Evolutionary conservation across 2,888 invertebrate genomes (phyloP), one percentile per base, ranked within the genome.

Genomic region (Polymixis flavicincta): DNA sequence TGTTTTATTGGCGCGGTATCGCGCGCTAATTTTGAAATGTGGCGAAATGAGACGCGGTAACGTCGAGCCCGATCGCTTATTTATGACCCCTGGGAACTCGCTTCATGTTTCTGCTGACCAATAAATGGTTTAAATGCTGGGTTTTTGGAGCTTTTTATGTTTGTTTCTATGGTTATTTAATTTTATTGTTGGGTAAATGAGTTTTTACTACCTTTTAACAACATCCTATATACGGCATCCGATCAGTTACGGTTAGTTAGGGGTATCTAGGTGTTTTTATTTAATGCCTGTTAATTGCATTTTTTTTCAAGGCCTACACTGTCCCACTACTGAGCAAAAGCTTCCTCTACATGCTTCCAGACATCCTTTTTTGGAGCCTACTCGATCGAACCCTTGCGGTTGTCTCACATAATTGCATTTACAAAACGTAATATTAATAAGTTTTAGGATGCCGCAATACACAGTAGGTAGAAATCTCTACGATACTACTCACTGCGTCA

Each of bases 11-110:
- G 83, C 73, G 71, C 81, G 80, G 86, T 89, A 90, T 91, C 86
- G 89, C 80, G 86, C 87, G 91, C 90, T 92, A 92, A 92, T 92
- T 92, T 92, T 91, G 90, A 91, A 92, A 92, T 91, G 92, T 91
- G 90, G 91, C 87, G 89, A 90, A 92, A 90, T 91, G 90, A 91
- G 91, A 89, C 86, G 88, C 88, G 85, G 79, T 84, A 79, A 82
- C 83, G 73, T 82, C 80, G 85, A 85, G 77, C 74, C 37, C 69
- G 79, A 88, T 80, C 75, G 80, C 71, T 86, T 82, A 85, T 87
- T 87, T 87, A 87, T 84, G 78, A 76, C 78, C 76, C 77, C 66
- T 71, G 76, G 85, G 85, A 79, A 78, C 77, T 50, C 50, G 78
- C 71, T 78, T 79, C 81, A 76, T 80, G 79, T 77, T 82, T 80